These are phyloP conservation scores for Holocentrus rufus DNA, from an alignment of 2,797 vertebrate species.

Conservation along the genomic window DNA sequence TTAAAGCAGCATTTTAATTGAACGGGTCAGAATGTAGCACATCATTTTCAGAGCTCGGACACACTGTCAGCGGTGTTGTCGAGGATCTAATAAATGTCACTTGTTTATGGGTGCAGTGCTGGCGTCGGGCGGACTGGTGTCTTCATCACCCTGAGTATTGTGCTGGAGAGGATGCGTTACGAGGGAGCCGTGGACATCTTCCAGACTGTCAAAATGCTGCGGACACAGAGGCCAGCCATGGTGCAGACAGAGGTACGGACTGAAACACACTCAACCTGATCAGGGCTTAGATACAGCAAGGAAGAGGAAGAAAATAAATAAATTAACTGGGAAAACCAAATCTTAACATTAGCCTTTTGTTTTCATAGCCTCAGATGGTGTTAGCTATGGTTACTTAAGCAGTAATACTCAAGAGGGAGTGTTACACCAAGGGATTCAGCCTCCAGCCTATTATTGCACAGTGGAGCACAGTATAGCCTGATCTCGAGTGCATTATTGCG, in stretches of 20 bases:
- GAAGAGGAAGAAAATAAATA: neutral
- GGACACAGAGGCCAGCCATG: conserved; percentile 97
- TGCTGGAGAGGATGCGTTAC: conserved; percentile 97
- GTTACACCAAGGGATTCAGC: too few relatives aligned
- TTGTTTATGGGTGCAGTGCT: conserved; percentile 79
- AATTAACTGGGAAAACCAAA: neutral
- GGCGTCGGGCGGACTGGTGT: conserved; percentile 96
- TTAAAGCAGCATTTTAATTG: neutral
- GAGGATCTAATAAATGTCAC: neutral
- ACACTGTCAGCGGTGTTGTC: neutral
- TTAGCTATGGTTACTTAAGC: too few relatives aligned
- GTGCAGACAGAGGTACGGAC: conserved; percentile 94
- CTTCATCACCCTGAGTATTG: conserved; percentile 97
- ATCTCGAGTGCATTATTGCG: too few relatives aligned
- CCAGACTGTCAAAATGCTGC: conserved; percentile 99
- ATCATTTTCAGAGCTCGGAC: neutral
- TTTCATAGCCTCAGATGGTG: too few relatives aligned
- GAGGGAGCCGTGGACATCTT: conserved; percentile 98
- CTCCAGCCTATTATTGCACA: too few relatives aligned
- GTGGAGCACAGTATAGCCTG: too few relatives aligned
- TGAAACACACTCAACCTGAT: conserved; percentile 77
- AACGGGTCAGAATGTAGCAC: neutral
- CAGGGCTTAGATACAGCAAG: conserved; percentile 73
- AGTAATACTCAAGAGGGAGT: too few relatives aligned
- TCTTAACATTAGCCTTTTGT: too few relatives aligned